phyloP scores from a whole-genome alignment of 2,113 vertebrate species.

The Nestor notabilis region DNA sequence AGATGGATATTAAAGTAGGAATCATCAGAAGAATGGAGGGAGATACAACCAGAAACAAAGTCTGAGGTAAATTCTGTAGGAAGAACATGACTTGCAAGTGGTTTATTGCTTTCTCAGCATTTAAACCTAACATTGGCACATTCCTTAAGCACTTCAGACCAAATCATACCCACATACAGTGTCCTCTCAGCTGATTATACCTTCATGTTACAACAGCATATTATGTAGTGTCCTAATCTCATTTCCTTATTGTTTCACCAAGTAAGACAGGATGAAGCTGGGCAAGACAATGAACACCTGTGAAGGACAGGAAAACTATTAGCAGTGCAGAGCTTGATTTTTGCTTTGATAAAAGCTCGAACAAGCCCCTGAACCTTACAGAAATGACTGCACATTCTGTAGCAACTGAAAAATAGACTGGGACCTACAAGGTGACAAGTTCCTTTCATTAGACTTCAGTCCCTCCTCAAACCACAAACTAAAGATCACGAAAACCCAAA shows the following conservation, averaged over 20 bases:
- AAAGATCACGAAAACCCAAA: background rate
- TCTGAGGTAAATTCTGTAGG: background rate
- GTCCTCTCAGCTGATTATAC: background rate
- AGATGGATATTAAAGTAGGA: background rate
- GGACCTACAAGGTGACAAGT: background rate
- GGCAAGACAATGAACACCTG: background rate
- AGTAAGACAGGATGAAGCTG: background rate
- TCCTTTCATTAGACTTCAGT: background rate
- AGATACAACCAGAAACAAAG: background rate
- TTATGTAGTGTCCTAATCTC: fast-evolving
- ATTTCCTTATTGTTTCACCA: background rate
- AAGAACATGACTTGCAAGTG: background rate
- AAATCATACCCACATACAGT: fast-evolving
- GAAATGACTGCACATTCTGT: background rate
- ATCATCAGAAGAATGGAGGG: background rate
- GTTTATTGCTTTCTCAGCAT: background rate
- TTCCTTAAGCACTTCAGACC: background rate
- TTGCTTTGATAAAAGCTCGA: background rate
- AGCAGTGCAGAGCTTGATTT: background rate
- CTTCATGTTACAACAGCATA: background rate
- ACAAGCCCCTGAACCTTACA: background rate
- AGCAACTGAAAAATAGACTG: background rate
- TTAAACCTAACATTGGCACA: background rate
- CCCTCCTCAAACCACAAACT: background rate
- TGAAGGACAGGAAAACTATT: background rate